phyloP scores from a whole-genome alignment of 1,140 invertebrate species.

The Saccostrea glomerata region DNA sequence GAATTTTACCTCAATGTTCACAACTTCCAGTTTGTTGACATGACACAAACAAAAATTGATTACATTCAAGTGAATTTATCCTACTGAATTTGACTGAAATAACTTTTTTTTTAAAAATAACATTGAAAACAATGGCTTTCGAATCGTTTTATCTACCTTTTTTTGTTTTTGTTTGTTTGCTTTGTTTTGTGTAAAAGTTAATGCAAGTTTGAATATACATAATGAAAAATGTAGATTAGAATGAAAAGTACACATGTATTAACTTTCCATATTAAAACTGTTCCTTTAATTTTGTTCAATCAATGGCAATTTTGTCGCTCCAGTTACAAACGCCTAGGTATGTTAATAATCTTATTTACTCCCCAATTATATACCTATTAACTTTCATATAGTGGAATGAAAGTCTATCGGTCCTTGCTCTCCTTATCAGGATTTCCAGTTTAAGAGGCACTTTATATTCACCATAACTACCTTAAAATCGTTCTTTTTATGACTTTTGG shows the following conservation, averaged over 20 bases:
- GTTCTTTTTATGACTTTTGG: constrained; percentile 12
- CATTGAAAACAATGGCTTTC: no score
- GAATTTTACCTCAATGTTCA: background rate
- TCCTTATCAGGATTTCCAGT: background rate
- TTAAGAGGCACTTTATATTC: constrained; percentile 31
- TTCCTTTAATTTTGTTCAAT: no score
- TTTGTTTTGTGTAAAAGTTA: no score
- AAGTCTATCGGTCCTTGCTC: background rate
- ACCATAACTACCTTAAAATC: constrained; percentile 31
- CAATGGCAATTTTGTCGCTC: background rate
- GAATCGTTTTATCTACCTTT: no score
- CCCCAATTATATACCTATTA: constrained; percentile 28
- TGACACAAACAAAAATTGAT: constrained; percentile 15
- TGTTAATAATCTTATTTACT: background rate
- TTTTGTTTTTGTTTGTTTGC: no score
- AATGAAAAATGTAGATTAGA: no score
- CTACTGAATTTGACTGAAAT: background rate
- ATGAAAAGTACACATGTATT: no score
- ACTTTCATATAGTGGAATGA: background rate
- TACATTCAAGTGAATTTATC: background rate
- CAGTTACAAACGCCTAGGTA: background rate
- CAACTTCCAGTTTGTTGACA: background rate
- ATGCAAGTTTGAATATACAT: no score
- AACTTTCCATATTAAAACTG: no score
- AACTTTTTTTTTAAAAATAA: no score